These are phyloP conservation scores for Cervus canadensis DNA, from an alignment of 2,113 vertebrate genomes.

Conservation along the genomic window DNA sequence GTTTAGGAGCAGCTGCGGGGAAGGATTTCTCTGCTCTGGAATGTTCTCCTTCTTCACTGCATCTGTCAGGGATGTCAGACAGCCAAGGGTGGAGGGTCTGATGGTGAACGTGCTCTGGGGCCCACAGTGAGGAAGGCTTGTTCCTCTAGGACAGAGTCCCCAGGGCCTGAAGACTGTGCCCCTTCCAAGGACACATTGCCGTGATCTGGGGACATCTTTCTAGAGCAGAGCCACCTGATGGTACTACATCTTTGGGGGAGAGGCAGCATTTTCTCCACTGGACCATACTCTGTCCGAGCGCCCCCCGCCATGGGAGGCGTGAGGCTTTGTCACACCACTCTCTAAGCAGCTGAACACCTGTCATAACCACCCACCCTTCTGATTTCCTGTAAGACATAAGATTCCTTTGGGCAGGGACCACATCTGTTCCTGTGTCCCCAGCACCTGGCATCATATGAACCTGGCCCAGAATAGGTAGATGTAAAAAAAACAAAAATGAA, in stretches of 20 bases:
- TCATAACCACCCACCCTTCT: not conserved
- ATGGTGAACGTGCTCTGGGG: not conserved
- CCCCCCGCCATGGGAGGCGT: accelerated
- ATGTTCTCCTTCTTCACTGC: not conserved
- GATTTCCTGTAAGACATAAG: not conserved
- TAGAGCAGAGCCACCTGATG: not conserved
- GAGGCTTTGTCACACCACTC: not conserved
- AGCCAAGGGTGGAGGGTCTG: not conserved
- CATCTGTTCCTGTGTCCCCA: not conserved
- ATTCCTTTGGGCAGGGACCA: not conserved
- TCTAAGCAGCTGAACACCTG: not conserved
- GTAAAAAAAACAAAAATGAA: not conserved
- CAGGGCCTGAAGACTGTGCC: not conserved
- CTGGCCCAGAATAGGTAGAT: not conserved
- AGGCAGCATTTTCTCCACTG: not conserved
- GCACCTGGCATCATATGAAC: not conserved
- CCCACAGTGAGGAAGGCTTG: not conserved
- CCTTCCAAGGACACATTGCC: not conserved
- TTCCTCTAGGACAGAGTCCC: not conserved
- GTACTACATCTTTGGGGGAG: not conserved
- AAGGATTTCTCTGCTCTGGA: not conserved
- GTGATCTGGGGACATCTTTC: not conserved
- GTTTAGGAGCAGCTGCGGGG: not conserved
- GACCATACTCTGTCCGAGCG: not conserved
- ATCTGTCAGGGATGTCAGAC: not conserved